phyloP scores from a whole-genome alignment of 2,888 invertebrate genomes.

The Drosophila mulleri region DNA sequence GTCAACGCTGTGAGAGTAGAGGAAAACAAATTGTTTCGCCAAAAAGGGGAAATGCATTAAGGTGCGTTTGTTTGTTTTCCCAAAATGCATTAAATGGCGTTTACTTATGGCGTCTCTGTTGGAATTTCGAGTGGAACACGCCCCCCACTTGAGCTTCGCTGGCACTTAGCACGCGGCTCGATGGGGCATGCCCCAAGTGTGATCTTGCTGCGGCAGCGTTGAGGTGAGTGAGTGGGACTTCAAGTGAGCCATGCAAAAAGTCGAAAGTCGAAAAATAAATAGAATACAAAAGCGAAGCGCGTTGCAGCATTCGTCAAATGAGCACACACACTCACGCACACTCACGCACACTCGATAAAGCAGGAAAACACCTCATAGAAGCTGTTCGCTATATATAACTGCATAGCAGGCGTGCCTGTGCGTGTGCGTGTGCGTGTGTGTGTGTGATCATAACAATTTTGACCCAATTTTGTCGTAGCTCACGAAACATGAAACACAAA shows the following conservation, averaged over 20 bases:
- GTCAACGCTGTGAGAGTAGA: constrained; percentile 21
- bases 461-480: constrained; percentile 76
- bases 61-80: constrained; percentile 18
- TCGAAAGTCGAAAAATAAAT: constrained; percentile 1
- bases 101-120: constrained; percentile 51
- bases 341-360: constrained; percentile 45
- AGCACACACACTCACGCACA: constrained; percentile 48
- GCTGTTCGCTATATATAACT: constrained; percentile 62
- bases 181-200: constrained; percentile 26
- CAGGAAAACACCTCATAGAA: constrained; percentile 73
- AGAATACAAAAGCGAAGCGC: constrained; percentile 1
- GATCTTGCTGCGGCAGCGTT: constrained; percentile 29
- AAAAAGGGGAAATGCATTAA: constrained; percentile 51
- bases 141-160: constrained; percentile 65
- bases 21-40: not conserved
- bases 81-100: constrained; percentile 55
- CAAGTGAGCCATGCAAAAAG: constrained; percentile 66
- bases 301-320: constrained; percentile 57
- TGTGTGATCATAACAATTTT: constrained; percentile 82
- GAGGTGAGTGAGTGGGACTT: constrained; percentile 23
- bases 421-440: constrained; percentile 38
- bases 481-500: constrained; percentile 65
- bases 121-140: constrained; percentile 39
- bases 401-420: constrained; percentile 59
- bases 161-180: constrained; percentile 38